Conservation (phyloP, 2,797 vertebrate genomes). For the Sebastes taczanowskii region DNA sequence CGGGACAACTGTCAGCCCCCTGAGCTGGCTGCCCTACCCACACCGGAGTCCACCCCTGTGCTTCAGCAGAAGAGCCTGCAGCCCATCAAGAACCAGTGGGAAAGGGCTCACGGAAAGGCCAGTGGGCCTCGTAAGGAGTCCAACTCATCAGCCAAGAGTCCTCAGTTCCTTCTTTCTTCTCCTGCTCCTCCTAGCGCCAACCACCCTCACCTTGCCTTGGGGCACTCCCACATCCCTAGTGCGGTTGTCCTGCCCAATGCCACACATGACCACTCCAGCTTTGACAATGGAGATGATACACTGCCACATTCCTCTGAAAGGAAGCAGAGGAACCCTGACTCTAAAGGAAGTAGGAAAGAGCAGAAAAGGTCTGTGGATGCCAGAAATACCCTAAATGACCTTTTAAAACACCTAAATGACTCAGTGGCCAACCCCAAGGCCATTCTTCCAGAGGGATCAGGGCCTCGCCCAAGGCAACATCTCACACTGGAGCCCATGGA, state of each 20-base stretch:
- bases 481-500: constrained; percentile 94
- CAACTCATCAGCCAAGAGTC: constrained; percentile 85
- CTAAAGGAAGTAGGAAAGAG: constrained; percentile 90
- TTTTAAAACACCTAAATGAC: constrained; percentile 97
- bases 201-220: constrained; percentile 85
- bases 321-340: constrained; percentile 87
- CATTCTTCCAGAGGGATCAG: constrained; percentile 88
- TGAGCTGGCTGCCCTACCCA: constrained; percentile 94
- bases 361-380: constrained; percentile 95
- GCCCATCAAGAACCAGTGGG: constrained; percentile 93
- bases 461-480: constrained; percentile 90
- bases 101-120: constrained; percentile 87
- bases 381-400: constrained; percentile 96
- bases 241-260: constrained; percentile 98
- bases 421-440: constrained; percentile 86
- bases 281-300: constrained; percentile 88
- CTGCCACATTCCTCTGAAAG: constrained; percentile 88
- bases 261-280: constrained; percentile 91
- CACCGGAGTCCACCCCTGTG: constrained; percentile 96
- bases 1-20: constrained; percentile 92
- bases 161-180: constrained; percentile 91
- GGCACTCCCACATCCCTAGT: constrained; percentile 94
- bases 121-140: constrained; percentile 88
- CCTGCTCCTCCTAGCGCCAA: constrained; percentile 81
- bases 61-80: constrained; percentile 95